Evolutionary conservation across 2,797 vertebrate genomes (phyloP).

Genomic region (Naso thynnoides): DNA sequence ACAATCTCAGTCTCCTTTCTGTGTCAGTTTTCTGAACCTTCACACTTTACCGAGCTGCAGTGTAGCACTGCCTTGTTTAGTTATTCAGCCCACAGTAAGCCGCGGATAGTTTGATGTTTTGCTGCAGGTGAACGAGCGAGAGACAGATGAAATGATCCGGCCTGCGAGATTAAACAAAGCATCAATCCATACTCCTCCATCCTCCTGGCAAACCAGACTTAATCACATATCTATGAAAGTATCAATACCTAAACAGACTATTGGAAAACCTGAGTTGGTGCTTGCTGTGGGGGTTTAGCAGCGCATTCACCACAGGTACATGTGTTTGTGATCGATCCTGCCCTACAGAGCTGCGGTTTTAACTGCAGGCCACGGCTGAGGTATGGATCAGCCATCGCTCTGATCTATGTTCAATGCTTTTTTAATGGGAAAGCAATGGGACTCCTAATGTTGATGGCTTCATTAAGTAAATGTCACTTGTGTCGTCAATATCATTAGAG

Average conservation of each 20-base stretch:
- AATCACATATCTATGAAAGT: conserved; percentile 49
- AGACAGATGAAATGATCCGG: conserved; percentile 41
- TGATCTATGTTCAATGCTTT: conserved; percentile 69
- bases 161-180: conserved; percentile 35
- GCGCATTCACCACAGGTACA: conserved; percentile 17
- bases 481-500: conserved; percentile 73
- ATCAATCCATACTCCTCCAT: conserved; percentile 39
- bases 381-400: conserved; percentile 62
- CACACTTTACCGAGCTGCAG: not conserved
- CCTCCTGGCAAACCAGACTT: conserved; percentile 53
- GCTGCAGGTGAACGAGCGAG: conserved; percentile 35
- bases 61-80: not conserved
- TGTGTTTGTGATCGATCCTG: conserved; percentile 59
- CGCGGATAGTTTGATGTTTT: conserved; percentile 10
- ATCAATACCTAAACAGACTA: conserved; percentile 32
- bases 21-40: not conserved
- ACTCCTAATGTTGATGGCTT: conserved; percentile 69
- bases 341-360: conserved; percentile 54
- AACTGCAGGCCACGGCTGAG: conserved; percentile 56
- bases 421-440: conserved; percentile 75
- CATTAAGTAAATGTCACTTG: conserved; percentile 81
- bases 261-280: conserved; percentile 23
- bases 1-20: not conserved
- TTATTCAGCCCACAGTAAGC: conserved; percentile 1
- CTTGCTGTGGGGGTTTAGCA: not conserved